Conservation (phyloP, 1,140 invertebrate genomes). For the Bombus consobrinus region DNA sequence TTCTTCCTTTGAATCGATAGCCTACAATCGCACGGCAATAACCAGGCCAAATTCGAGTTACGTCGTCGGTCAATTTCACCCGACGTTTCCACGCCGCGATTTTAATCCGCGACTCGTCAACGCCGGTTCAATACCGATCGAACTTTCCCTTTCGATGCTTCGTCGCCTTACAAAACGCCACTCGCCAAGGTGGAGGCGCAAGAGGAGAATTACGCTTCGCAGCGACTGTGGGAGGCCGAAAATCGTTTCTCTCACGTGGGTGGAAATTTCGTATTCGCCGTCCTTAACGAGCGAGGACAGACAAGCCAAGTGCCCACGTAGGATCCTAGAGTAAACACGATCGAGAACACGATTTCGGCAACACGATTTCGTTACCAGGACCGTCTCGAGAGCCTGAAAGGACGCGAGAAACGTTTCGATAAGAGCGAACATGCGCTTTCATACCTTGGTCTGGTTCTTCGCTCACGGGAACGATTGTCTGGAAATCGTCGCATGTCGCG, state of each 20-base stretch:
- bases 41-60: not conserved
- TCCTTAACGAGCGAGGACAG: conserved; percentile 34
- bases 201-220: too few species aligned
- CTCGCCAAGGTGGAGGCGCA: too few species aligned
- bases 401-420: too few species aligned
- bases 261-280: conserved; percentile 48
- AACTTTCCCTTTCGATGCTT: not conserved
- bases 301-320: conserved; percentile 18
- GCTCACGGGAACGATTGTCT: accelerated
- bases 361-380: too few species aligned
- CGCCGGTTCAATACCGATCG: not conserved
- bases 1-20: conserved; percentile 18
- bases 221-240: not conserved
- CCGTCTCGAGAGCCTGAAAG: too few species aligned
- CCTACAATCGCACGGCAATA: not conserved
- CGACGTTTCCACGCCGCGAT: too few species aligned
- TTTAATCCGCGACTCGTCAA: not conserved
- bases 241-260: conserved; percentile 18
- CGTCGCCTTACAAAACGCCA: not conserved
- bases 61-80: not conserved
- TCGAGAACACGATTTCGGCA: not conserved
- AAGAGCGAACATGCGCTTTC: too few species aligned
- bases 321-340: not conserved
- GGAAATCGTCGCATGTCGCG: too few species aligned
- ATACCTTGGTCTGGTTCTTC: too few species aligned